phyloP scores from a whole-genome alignment of 2,888 invertebrate genomes.

The Schizotus pectinicornis region DNA sequence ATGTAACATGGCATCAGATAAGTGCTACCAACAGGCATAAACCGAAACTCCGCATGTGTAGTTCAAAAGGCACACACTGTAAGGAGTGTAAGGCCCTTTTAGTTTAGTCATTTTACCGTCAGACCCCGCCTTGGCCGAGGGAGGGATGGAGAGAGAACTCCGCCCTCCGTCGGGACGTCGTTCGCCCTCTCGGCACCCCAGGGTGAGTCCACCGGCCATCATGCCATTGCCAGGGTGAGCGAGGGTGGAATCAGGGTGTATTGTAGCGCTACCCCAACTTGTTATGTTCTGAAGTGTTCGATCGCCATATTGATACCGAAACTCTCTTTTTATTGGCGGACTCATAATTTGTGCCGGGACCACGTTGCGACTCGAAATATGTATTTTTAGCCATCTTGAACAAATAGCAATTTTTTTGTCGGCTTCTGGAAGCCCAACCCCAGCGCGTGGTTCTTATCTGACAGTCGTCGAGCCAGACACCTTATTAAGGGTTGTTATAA shows the following conservation, averaged over 20 bases:
- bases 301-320: constrained; percentile 32
- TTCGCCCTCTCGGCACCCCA: constrained; percentile 32
- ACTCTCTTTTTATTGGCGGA: constrained; percentile 31
- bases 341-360: constrained; percentile 27
- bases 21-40: constrained; percentile 19
- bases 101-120: constrained; percentile 34
- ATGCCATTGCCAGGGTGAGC: constrained; percentile 40
- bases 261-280: constrained; percentile 37
- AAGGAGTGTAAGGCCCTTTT: neutral
- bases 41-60: too few relatives aligned
- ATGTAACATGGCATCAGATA: constrained; percentile 25
- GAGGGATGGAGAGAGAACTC: constrained; percentile 34
- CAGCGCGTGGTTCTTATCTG: too few relatives aligned
- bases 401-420: too few relatives aligned
- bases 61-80: too few relatives aligned
- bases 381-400: constrained; percentile 9
- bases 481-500: too few relatives aligned
- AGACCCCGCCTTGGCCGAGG: constrained; percentile 37
- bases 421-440: too few relatives aligned
- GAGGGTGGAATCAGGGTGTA: constrained; percentile 42
- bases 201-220: constrained; percentile 42
- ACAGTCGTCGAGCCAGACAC: too few relatives aligned
- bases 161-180: constrained; percentile 41
- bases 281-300: constrained; percentile 33
- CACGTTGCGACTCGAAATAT: constrained; percentile 13